Base-by-base conservation (phyloP, 2,888 invertebrate species). In the Sinotaia quadrata region DNA sequence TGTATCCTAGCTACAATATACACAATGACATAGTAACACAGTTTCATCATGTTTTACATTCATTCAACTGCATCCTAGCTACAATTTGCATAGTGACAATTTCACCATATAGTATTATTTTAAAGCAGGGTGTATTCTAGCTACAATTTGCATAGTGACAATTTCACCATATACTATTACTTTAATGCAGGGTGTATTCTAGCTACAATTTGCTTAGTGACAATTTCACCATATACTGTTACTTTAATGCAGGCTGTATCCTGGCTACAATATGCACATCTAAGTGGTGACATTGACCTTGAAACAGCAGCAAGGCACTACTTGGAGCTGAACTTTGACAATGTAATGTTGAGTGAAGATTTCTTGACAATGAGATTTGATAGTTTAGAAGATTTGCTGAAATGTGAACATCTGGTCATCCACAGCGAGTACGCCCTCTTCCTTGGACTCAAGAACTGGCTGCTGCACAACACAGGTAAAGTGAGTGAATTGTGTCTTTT, bases 161-260 rank as follows among this genome's bases (percentile, higher is more conserved):
- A 18, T 41, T 3, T 41, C 41, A 41, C 18, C 18, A 12, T 41
- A 12, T 41, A 12, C 41, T 18, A 12, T 41, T 18, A 12, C 24
- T 1, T 18, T 21, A 21, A 1, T 47, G 47, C 93, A 93, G 71
- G 89, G 97, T 29, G 93, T 96, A 36, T 93, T 94, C 0, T 97
- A 97, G 97, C 91, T 95, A 84, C 96, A 96, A 86, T 97, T 97
- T n/a, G n/a, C n/a, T n/a, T n/a, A n/a, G n/a, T n/a, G 15, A 12
- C 41, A 41, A 18, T 41, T 3, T 41, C 41, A 41, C 18, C 18
- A 12, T 41, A 12, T 41, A 12, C 41, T 18, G 8, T 41, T 18
- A 12, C 24, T 1, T 18, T 21, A 21, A 1, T 47, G 47, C 93
- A 93, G 71, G 89, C 97, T 29, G 93, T 96, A 36, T 93, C 94